phyloP scores from a whole-genome alignment of 1,140 invertebrate genomes.

The Harlomillsia oculata region DNA sequence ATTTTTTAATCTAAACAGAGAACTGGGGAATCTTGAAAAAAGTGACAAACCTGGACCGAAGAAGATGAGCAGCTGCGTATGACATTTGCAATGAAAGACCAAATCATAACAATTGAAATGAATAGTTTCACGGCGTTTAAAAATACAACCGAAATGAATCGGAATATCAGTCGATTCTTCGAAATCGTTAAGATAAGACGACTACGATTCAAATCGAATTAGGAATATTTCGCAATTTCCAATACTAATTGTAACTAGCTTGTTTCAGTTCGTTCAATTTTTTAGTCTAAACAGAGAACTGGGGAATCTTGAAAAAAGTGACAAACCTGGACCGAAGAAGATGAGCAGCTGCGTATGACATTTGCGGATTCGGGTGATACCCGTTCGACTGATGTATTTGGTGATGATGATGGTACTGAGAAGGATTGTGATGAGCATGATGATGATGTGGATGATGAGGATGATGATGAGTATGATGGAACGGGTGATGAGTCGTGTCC shows the following conservation, averaged over 20 bases:
- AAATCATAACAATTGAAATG: no score
- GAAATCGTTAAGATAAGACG: no score
- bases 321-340: constrained; percentile 33
- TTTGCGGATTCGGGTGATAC: constrained; percentile 35
- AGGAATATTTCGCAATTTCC: no score
- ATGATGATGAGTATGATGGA: constrained; percentile 33
- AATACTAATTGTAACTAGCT: no score
- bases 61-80: constrained; percentile 35
- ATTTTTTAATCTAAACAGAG: no score
- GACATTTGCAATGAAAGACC: no score
- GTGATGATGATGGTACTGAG: constrained; percentile 34
- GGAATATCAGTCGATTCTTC: no score
- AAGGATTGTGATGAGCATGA: constrained; percentile 32
- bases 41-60: constrained; percentile 30
- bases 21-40: neutral
- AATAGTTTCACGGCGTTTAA: no score
- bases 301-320: neutral
- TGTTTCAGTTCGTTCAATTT: no score
- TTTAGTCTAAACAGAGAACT: no score
- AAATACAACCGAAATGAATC: no score
- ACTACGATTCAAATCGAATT: no score
- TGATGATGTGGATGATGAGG: constrained; percentile 34
- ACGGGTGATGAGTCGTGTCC: constrained; percentile 30
- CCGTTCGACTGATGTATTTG: constrained; percentile 36
- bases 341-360: constrained; percentile 36